These are phyloP conservation scores for Schizothorax lantsangensis DNA, from an alignment of 2,797 vertebrate species.

Conservation along the genomic window DNA sequence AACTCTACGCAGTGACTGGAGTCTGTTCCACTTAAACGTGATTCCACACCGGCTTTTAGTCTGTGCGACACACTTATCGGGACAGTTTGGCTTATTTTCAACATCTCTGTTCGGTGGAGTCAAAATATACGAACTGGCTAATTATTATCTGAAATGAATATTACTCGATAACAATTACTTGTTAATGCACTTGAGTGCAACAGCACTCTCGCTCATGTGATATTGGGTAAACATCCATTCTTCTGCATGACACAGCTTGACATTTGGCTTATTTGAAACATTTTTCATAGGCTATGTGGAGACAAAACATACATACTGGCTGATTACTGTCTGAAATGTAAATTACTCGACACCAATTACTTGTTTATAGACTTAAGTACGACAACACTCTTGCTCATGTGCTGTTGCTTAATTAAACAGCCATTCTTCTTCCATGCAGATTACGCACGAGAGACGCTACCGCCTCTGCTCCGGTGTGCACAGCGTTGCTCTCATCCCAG, in stretches of 20 bases:
- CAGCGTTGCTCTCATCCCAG: slow-evolving; percentile 7
- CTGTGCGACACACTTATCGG: neutral
- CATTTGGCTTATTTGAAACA: neutral
- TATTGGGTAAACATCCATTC: neutral
- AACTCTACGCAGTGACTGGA: neutral
- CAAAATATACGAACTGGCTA: neutral
- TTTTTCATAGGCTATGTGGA: neutral
- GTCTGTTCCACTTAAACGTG: neutral
- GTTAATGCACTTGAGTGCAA: neutral
- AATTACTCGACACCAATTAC: neutral
- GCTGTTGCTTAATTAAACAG: neutral
- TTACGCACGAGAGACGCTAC: slow-evolving; percentile 11
- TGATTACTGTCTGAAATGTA: neutral
- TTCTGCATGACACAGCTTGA: neutral
- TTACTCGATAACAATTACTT: neutral
- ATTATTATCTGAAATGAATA: neutral
- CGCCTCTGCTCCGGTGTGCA: neutral
- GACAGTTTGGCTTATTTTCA: neutral
- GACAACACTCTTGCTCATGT: neutral
- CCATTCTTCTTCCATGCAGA: neutral
- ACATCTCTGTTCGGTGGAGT: neutral
- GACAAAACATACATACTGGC: neutral
- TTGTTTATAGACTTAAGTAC: slow-evolving; percentile 9
- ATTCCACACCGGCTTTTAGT: neutral
- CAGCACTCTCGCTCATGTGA: neutral